These are phyloP conservation scores for Notocelia uddmanniana DNA, from an alignment of 2,888 invertebrate genomes.

Conservation along the genomic window DNA sequence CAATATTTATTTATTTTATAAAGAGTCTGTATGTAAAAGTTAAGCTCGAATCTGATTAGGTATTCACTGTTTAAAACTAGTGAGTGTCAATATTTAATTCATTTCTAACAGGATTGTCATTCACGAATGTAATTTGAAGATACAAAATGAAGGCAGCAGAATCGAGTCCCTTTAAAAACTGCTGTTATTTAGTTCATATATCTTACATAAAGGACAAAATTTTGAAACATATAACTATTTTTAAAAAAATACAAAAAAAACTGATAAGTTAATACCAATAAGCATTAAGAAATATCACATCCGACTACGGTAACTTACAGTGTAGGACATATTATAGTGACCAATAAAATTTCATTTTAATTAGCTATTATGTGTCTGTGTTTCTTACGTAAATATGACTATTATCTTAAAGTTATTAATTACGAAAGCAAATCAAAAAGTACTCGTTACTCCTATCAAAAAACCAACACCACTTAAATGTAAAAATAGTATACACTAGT, in stretches of 20 bases:
- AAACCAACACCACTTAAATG: conserved; percentile 21
- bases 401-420: conserved; percentile 14
- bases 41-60: no score
- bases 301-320: neutral
- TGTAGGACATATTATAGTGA: conserved; percentile 9
- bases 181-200: neutral
- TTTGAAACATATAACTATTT: neutral
- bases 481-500: conserved; percentile 43
- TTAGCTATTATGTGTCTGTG: conserved; percentile 1
- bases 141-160: no score
- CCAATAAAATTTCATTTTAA: neutral
- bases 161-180: neutral
- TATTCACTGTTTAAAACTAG: no score
- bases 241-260: neutral
- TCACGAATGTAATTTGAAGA: no score
- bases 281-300: neutral
- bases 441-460: neutral
- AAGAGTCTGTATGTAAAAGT: no score
- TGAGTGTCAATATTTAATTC: no score
- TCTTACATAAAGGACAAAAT: neutral
- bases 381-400: neutral
- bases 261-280: neutral
- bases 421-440: conserved; percentile 21
- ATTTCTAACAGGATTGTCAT: no score
- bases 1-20: no score